Conservation (phyloP, 2,113 vertebrate genomes). For the Chionodraco myersi region DNA sequence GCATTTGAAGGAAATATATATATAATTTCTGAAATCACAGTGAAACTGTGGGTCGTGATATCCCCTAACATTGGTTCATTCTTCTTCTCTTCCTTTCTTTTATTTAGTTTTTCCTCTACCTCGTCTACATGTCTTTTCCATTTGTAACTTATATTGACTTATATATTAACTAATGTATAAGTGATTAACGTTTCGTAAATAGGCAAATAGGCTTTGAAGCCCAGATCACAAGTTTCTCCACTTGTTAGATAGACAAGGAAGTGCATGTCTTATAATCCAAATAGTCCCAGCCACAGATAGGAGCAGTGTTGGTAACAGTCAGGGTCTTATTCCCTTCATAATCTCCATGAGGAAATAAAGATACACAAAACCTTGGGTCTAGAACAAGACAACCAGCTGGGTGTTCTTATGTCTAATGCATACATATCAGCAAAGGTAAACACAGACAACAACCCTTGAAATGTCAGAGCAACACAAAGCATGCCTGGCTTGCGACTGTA, state of each 20-base stretch:
- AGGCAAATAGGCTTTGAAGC: constrained; percentile 6
- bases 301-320: not conserved
- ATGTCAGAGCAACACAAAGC: constrained; percentile 48
- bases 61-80: constrained; percentile 9
- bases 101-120: not conserved
- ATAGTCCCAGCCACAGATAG: constrained; percentile 30
- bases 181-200: constrained; percentile 7
- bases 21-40: constrained; percentile 49
- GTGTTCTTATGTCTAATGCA: constrained; percentile 32
- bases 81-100: not conserved
- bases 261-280: not conserved
- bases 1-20: constrained; percentile 38
- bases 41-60: constrained; percentile 14
- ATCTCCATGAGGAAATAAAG: constrained; percentile 2
- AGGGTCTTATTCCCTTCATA: not conserved
- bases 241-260: not conserved
- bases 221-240: constrained; percentile 26
- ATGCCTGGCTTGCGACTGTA: constrained; percentile 29
- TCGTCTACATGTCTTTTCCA: not conserved
- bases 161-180: not conserved
- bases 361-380: constrained; percentile 34
- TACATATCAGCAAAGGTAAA: constrained; percentile 44
- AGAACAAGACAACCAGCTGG: constrained; percentile 30
- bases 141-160: constrained; percentile 16
- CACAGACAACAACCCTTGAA: constrained; percentile 27